phyloP scores from a whole-genome alignment of 2,797 vertebrate genomes.

The Siniperca undulata region DNA sequence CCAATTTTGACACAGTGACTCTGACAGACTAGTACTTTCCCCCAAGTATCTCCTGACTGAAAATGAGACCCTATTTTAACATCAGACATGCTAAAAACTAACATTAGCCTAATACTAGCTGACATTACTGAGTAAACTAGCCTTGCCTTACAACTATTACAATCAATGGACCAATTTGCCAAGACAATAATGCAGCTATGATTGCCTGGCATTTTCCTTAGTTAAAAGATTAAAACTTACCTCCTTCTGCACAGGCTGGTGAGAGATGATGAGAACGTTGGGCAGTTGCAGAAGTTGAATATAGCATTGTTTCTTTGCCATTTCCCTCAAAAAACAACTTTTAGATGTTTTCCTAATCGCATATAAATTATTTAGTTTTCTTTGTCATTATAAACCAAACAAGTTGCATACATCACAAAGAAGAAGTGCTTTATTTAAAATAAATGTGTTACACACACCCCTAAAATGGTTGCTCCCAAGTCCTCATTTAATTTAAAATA shows the following conservation, averaged over 20 bases:
- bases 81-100: too few species aligned
- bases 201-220: not conserved
- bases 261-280: not conserved
- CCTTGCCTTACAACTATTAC: not conserved
- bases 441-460: not conserved
- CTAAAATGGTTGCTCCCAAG: not conserved
- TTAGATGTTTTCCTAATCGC: not conserved
- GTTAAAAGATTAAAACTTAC: not conserved
- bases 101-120: too few species aligned
- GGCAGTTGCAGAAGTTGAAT: not conserved
- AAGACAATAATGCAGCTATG: not conserved
- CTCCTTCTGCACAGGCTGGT: not conserved
- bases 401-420: not conserved
- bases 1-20: too few species aligned
- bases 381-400: not conserved
- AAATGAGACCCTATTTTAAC: too few species aligned
- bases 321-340: not conserved
- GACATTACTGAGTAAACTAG: not conserved
- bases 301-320: not conserved
- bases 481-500: not conserved
- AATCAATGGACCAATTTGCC: too few species aligned
- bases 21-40: too few species aligned
- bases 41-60: too few species aligned
- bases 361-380: not conserved
- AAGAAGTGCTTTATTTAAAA: not conserved